phyloP scores from a whole-genome alignment of 2,888 invertebrate species.

The Drosophila dives region DNA sequence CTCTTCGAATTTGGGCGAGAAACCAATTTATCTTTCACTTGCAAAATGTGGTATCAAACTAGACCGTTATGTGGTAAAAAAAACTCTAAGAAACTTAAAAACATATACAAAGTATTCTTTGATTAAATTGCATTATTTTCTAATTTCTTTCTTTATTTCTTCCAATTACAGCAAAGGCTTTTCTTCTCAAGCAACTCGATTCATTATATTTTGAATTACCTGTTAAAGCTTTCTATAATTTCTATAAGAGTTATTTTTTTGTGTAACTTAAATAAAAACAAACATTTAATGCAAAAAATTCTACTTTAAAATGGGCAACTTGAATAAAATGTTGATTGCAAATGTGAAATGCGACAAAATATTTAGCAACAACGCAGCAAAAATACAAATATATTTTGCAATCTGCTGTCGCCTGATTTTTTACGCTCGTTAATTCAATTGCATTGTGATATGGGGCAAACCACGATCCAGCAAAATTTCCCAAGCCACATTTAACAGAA shows the following conservation, averaged over 20 bases:
- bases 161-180: background rate
- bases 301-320: background rate
- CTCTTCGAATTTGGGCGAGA: constrained; percentile 12
- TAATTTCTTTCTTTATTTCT: background rate
- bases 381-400: constrained; percentile 55
- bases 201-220: background rate
- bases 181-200: background rate
- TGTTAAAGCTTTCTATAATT: background rate
- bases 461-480: constrained; percentile 21
- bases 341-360: constrained; percentile 20
- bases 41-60: constrained; percentile 1
- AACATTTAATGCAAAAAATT: background rate
- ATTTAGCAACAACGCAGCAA: constrained; percentile 36
- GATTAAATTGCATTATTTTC: background rate
- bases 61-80: background rate
- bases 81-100: background rate
- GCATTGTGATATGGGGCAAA: constrained; percentile 38
- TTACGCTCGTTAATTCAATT: constrained; percentile 71
- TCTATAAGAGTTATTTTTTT: background rate
- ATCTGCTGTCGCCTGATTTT: constrained; percentile 70
- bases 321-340: constrained; percentile 15
- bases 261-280: background rate
- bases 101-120: background rate
- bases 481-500: constrained; percentile 26
- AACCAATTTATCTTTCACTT: constrained; percentile 27